Evolutionary conservation across 2,797 vertebrate genomes (phyloP).

Genomic region (Lithobates sylvaticus): DNA sequence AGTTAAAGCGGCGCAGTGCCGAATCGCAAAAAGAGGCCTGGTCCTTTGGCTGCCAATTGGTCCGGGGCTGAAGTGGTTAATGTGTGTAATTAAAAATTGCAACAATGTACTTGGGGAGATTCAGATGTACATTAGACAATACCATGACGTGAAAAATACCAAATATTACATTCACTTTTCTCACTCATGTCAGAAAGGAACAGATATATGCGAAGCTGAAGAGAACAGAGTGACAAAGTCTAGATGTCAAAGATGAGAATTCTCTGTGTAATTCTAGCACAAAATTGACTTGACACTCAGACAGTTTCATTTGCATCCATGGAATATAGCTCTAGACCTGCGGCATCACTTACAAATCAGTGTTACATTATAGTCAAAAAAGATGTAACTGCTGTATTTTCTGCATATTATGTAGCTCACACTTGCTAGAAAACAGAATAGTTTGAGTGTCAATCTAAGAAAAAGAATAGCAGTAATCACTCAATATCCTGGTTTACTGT

Average conservation of each 20-base stretch:
- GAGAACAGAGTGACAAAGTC: slow-evolving; percentile 4
- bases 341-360: slow-evolving; percentile 21
- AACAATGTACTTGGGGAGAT: neutral
- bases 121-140: neutral
- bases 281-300: slow-evolving; percentile 46
- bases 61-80: too few species aligned
- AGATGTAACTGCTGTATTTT: slow-evolving; percentile 28
- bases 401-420: slow-evolving; percentile 15
- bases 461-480: slow-evolving; percentile 3
- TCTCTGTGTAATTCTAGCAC: slow-evolving; percentile 16
- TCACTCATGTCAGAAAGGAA: neutral
- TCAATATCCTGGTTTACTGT: neutral
- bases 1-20: too few species aligned
- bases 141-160: neutral
- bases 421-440: neutral
- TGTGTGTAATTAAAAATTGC: neutral
- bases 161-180: neutral
- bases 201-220: slow-evolving; percentile 3
- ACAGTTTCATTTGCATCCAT: slow-evolving; percentile 30
- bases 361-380: slow-evolving; percentile 37
- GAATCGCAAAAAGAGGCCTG: too few species aligned
- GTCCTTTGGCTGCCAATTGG: too few species aligned
- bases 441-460: slow-evolving; percentile 7
- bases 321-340: slow-evolving; percentile 18
- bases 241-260: slow-evolving; percentile 8